Base-by-base conservation (phyloP, 2,113 vertebrate genomes). In the Triplophysa dalaica region DNA sequence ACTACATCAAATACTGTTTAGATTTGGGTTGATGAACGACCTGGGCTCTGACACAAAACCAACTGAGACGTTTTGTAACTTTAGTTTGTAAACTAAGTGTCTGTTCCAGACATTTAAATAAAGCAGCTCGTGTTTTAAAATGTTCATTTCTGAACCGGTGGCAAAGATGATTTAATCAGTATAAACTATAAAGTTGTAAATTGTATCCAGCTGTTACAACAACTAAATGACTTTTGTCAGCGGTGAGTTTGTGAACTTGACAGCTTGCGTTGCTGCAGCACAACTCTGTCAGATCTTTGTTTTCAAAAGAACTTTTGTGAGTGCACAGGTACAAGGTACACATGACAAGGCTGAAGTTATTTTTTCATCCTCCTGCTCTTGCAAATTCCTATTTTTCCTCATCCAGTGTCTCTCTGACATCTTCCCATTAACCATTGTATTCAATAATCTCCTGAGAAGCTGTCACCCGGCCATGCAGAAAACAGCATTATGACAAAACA, bases 301-400 rank as follows among this genome's bases (percentile, higher is more conserved):
- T 64, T 62, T 64, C 26, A 24, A 33, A 62, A 69, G 2, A 61
- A 8, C 33, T 4, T 45, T 69, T 78, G 41, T 41, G 33, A 33
- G 56, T 14, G 2, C 14, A 21, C 21, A 61, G 33, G 2, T 33
- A 45, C n/a, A n/a, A n/a, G n/a, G n/a, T n/a, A 21, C 10, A 19
- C 21, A 58, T 50, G 16, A 56, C 69, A 78, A 22, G 17, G 43
- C n/a, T 60, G 65, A 78, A 60, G 54, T 21, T 21, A 45, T 45
- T 56, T 72, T 79, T 70, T 72, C 29, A 79, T 79, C 68, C 68
- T 14, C 60, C 58, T 56, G 45, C 60, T 62, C 67, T 50, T 62
- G 63, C 41, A 79, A 62, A 60, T 63, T 64, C 50, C 68, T 24
- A 33, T 33, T 70, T 43, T 48, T n/a, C 38, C 48, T 5, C 8